These are phyloP conservation scores for Octomys mimax DNA, from an alignment of 2,797 vertebrate species.

Conservation along the genomic window DNA sequence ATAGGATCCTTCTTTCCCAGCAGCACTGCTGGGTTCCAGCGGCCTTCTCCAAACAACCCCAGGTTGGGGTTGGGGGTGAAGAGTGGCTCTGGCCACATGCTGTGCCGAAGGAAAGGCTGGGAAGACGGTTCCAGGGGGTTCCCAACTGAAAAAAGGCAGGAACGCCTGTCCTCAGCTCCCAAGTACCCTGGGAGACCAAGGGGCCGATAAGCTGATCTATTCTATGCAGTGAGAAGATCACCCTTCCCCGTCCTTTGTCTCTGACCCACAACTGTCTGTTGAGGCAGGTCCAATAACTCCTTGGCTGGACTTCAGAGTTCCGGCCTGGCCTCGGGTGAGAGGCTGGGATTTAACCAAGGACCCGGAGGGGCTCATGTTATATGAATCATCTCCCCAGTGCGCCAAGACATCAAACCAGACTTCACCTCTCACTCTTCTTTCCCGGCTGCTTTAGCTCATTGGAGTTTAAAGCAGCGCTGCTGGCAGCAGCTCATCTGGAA, in stretches of 20 bases:
- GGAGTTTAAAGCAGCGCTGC: conserved; percentile 69
- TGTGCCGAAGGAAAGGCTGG: conserved; percentile 53
- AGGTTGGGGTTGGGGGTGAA: conserved; percentile 24
- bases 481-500: conserved; percentile 69
- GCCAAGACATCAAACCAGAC: conserved; percentile 50
- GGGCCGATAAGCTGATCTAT: conserved; percentile 81
- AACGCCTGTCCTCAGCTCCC: conserved; percentile 75
- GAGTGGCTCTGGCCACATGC: conserved; percentile 37
- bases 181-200: conserved; percentile 85
- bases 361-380: not conserved
- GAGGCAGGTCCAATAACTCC: conserved; percentile 34
- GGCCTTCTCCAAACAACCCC: conserved; percentile 66
- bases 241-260: conserved; percentile 39
- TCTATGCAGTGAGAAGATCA: conserved; percentile 64
- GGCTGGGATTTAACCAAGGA: conserved; percentile 52
- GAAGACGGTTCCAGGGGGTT: conserved; percentile 66
- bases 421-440: conserved; percentile 31
- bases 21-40: conserved; percentile 67
- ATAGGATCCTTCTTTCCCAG: conserved; percentile 60
- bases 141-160: conserved; percentile 77
- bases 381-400: conserved; percentile 34
- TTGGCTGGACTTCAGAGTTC: conserved; percentile 64
- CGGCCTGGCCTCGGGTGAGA: conserved; percentile 10
- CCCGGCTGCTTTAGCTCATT: conserved; percentile 27
- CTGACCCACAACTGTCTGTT: conserved; percentile 39